phyloP scores from a whole-genome alignment of 2,797 vertebrate genomes.

The Etheostoma nigrum region DNA sequence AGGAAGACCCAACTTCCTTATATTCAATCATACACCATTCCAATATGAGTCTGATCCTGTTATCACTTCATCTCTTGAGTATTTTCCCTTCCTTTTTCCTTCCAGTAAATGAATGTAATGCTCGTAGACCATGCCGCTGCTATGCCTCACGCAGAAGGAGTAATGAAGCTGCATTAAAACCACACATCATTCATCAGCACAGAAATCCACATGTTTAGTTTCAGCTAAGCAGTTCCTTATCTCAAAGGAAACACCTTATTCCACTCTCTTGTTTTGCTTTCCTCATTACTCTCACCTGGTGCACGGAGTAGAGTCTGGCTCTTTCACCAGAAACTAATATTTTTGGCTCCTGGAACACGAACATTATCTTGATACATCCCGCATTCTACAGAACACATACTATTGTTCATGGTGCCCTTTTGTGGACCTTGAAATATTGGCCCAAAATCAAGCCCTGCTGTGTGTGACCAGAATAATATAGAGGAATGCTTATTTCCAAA shows the following conservation, averaged over 20 bases:
- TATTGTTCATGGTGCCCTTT: constrained; percentile 58
- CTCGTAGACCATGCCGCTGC: constrained; percentile 24
- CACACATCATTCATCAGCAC: constrained; percentile 49
- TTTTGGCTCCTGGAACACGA: constrained; percentile 34
- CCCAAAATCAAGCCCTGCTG: constrained; percentile 34
- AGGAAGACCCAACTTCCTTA: constrained; percentile 3
- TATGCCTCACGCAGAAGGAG: constrained; percentile 13
- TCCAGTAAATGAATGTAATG: constrained; percentile 44
- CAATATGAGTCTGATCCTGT: constrained; percentile 18
- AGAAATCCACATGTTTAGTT: constrained; percentile 40
- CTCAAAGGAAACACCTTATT: constrained; percentile 74
- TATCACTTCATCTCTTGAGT: constrained; percentile 9
- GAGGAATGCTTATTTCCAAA: constrained; percentile 28
- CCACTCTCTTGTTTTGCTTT: constrained; percentile 39
- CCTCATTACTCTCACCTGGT: constrained; percentile 42
- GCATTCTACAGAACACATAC: constrained; percentile 28
- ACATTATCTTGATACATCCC: constrained; percentile 57
- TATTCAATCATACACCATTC: constrained; percentile 15
- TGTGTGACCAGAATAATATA: constrained; percentile 30
- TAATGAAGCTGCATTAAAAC: constrained; percentile 28
- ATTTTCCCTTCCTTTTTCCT: constrained; percentile 13
- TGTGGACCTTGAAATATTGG: constrained; percentile 51
- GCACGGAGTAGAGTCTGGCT: constrained; percentile 22
- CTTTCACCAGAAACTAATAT: constrained; percentile 44
- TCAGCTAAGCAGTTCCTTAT: constrained; percentile 68